Conservation (phyloP, 1,140 invertebrate species). For the Varroa destructor region DNA sequence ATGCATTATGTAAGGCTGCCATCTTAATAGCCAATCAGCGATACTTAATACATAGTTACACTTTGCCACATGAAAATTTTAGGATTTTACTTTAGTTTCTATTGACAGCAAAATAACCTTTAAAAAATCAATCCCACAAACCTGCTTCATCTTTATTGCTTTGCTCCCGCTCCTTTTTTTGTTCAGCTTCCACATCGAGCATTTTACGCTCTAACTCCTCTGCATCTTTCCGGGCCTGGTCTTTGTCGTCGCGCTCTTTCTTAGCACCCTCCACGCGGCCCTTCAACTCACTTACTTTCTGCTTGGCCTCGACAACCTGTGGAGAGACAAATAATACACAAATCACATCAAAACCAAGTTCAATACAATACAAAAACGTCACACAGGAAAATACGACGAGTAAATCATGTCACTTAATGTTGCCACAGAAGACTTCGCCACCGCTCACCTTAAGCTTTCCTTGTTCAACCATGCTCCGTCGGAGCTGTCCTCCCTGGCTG, state of each 20-base stretch:
- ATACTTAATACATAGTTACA: not conserved
- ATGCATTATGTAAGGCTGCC: not conserved
- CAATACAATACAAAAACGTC: too few relatives aligned
- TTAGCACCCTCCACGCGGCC: slow-evolving; percentile 48
- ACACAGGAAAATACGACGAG: too few relatives aligned
- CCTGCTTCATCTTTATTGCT: slow-evolving; percentile 21
- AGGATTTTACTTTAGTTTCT: too few relatives aligned
- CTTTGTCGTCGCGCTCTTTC: slow-evolving; percentile 42
- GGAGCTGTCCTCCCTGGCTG: slow-evolving; percentile 60
- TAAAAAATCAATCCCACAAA: not conserved
- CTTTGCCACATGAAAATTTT: not conserved
- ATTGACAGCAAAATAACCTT: too few relatives aligned
- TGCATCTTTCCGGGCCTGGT: slow-evolving; percentile 38
- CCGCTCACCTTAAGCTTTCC: slow-evolving; percentile 54
- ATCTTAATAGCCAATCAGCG: slow-evolving; percentile 7
- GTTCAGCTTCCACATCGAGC: too few relatives aligned
- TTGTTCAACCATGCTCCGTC: slow-evolving; percentile 57
- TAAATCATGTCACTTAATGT: too few relatives aligned
- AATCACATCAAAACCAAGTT: too few relatives aligned
- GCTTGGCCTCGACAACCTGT: slow-evolving; percentile 46
- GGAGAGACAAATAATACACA: slow-evolving; percentile 46
- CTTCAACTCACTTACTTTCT: slow-evolving; percentile 52
- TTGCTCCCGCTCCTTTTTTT: too few relatives aligned
- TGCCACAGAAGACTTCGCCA: too few relatives aligned
- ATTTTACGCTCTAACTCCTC: slow-evolving; percentile 38